Conservation (phyloP, 2,888 invertebrate species). For the Drosophila kanekoi region DNA sequence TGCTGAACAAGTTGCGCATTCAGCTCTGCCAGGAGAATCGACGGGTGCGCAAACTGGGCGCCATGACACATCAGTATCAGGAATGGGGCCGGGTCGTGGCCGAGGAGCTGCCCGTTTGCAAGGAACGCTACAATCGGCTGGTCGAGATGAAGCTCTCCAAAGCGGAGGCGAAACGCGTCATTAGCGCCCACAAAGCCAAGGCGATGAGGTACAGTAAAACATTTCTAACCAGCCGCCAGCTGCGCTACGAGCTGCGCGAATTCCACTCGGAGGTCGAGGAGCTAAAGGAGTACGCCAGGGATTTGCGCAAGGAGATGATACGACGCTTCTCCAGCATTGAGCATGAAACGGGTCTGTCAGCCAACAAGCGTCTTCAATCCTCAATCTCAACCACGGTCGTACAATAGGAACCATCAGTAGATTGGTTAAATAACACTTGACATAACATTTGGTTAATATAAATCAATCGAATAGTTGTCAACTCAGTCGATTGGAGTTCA, state of each 20-base stretch:
- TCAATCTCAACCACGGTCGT: too few relatives aligned
- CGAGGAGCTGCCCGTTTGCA: constrained; percentile 37
- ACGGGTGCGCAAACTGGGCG: constrained; percentile 14
- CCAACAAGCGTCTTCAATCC: neutral
- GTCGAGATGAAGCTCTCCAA: constrained; percentile 30
- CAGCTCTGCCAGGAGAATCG: constrained; percentile 15
- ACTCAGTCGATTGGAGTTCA: too few relatives aligned
- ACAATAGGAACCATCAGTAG: neutral
- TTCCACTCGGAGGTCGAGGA: constrained; percentile 40
- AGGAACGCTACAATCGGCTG: constrained; percentile 26
- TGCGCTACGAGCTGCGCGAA: constrained; percentile 35
- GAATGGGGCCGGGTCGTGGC: constrained; percentile 29
- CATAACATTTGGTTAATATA: neutral
- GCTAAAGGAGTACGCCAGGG: constrained; percentile 27
- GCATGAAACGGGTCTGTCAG: neutral
- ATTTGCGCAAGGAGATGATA: constrained; percentile 35
- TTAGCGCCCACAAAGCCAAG: constrained; percentile 15
- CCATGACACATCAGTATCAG: neutral
- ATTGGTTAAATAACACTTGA: neutral
- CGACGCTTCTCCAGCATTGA: constrained; percentile 13
- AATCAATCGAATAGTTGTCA: neutral
- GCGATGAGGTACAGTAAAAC: neutral
- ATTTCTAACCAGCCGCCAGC: neutral
- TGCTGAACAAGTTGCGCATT: constrained; percentile 6
- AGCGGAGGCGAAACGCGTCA: constrained; percentile 15